Conservation (phyloP, 2,888 invertebrate species). For the Phania funesta region DNA sequence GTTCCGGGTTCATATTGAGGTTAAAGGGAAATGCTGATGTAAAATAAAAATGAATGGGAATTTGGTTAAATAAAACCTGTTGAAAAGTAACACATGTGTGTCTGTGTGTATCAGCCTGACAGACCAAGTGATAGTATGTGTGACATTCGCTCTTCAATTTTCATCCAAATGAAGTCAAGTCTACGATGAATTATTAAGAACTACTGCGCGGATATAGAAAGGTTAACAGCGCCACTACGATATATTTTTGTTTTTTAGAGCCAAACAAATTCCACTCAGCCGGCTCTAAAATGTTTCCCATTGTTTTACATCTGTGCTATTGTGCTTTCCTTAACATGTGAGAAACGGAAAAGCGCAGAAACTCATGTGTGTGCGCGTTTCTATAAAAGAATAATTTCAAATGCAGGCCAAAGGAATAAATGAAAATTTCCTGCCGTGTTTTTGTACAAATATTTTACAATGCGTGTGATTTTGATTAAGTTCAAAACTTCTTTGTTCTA, state of each 20-base stretch:
- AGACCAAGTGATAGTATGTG: too few species aligned
- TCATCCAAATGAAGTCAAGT: too few species aligned
- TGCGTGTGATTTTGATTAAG: slow-evolving; percentile 60
- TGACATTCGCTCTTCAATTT: too few species aligned
- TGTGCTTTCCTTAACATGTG: slow-evolving; percentile 28
- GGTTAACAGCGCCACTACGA: too few species aligned
- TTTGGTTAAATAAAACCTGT: too few species aligned
- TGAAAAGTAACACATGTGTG: too few species aligned
- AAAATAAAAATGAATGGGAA: too few species aligned
- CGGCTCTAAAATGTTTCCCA: neutral
- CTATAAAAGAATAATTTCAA: slow-evolving; percentile 28
- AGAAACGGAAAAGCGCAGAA: slow-evolving; percentile 36
- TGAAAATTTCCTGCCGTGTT: slow-evolving; percentile 53
- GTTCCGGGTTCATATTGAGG: too few species aligned
- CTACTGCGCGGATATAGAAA: too few species aligned
- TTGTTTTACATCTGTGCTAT: slow-evolving; percentile 21
- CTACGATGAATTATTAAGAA: too few species aligned
- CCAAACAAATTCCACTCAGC: neutral
- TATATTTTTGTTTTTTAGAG: neutral
- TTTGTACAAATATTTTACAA: slow-evolving; percentile 24
- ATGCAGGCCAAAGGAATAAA: slow-evolving; percentile 40
- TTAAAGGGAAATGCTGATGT: too few species aligned
- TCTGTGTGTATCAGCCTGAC: too few species aligned
- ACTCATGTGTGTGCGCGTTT: neutral
- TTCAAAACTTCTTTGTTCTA: slow-evolving; percentile 49